Evolutionary conservation across 2,113 vertebrate genomes (phyloP), one percentile per base, ranked within the genome.

Genomic region (Toxotes jaculatrix): DNA sequence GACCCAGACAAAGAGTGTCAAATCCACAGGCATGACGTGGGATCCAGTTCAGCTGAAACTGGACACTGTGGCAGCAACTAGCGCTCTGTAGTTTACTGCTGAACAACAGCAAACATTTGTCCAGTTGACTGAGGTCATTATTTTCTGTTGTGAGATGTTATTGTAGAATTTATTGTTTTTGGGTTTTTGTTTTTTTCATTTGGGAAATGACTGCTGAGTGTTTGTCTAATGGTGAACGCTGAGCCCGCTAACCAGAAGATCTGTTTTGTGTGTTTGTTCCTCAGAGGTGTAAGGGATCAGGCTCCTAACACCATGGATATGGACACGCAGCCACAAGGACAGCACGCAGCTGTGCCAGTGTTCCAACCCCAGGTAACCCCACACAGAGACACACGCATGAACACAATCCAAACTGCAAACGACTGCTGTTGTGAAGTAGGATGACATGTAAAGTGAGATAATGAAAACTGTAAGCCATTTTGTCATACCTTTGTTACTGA

Each of bases 251-350:
- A 87, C 21, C 3, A 31, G 4, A 23, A 31, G 12, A 60, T 61
- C 4, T 70, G 5, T 72, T 80, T 82, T 77, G 51, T 84, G 19
- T 87, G n/a, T 78, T 79, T 77, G 3, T 27, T 94, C 93, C 90
- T 61, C 94, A 98, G 97, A 94, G 85, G 91, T 70, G 87, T 93
- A 66, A 87, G 91, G 89, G 91, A 93, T 34, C 84, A 75, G 80
- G 74, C 89, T 83, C 77, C 47, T 91, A 90, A 82, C 80, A 95
- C 91, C 91, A 98, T 99, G 97, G 96, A 98, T 89, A 99, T 99
- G 98, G 97, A 98, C 88, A 96, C 95, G 47, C 97, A 97, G 79
- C 94, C 96, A 69, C 97, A 97, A 95, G 96, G 96, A 90, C 96
- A 97, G 94, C 97, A 96, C 89, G 96, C 96, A 19, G 93, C 96